Base-by-base conservation (phyloP, 2,113 vertebrate species). In the Cyphomyrus discorhynchus region DNA sequence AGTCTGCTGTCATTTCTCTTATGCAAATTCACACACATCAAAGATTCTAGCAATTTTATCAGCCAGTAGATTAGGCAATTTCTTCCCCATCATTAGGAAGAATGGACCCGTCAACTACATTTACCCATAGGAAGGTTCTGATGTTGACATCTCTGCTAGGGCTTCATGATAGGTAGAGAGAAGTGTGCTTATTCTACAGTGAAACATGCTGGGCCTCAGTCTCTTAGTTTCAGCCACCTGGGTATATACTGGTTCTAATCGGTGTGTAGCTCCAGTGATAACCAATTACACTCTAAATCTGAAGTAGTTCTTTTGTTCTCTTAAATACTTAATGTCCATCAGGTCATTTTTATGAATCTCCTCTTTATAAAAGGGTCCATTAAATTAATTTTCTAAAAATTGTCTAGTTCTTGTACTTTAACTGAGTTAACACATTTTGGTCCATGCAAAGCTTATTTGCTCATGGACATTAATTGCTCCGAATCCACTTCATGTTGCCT, bases 331-430 rank as follows among this genome's bases (percentile, higher is more conserved):
- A 45, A 8, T 21, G 17, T 56, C 31, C 35, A 88, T 50, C 19
- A 70, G 52, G 77, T 19, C 46, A 53, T 46, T 80, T 15, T 84
- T 24, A 46, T 88, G 87, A 89, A 88, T 90, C 46, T 86, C 10
- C 49, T 46, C 83, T 47, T 42, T 39, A 45, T 11, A 66, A 66
- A 39, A 27, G 52, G 31, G 58, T 84, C 83, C 52, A 39, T 89
- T 82, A 85, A 90, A 90, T 92, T 88, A 91, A 90, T 91, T 94
- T 89, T 91, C 89, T 52, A 84, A 89, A 85, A 89, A 56, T 86
- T 31, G 49, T 53, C 13, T n/a, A 86, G 83, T 89, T 58, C 77
- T 86, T 89, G n/a, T 89, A 45, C 84, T 86, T 90, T 50, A 53
- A 77, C 86, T 91, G 90, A 91, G 70, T 90, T 62, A 62, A 35